Evolutionary conservation across 2,888 invertebrate genomes (phyloP).

Genomic region (Watsonalla cultraria): DNA sequence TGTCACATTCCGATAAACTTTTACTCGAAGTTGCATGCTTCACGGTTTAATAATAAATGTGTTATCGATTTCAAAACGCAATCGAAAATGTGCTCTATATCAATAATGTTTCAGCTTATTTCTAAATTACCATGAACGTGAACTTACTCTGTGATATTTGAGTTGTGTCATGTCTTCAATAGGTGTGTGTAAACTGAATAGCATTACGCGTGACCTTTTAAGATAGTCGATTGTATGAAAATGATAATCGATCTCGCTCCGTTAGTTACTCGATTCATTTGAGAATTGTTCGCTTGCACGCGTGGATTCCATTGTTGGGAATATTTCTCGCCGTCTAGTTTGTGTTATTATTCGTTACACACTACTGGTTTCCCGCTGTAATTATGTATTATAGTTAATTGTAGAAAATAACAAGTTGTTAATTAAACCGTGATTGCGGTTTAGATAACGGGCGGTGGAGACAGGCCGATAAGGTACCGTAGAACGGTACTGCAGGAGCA

Average conservation of each 20-base stretch:
- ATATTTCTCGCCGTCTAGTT: slow-evolving; percentile 12
- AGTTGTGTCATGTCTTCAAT: slow-evolving; percentile 58
- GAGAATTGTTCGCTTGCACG: slow-evolving; percentile 39
- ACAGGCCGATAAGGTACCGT: slow-evolving; percentile 19
- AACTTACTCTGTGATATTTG: slow-evolving; percentile 22
- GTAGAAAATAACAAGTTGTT: slow-evolving; percentile 6
- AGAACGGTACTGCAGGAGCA: slow-evolving; percentile 4
- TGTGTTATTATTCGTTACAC: slow-evolving; percentile 27
- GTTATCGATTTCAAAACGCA: slow-evolving; percentile 25
- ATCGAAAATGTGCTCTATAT: slow-evolving; percentile 29
- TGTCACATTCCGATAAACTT: slow-evolving; percentile 47
- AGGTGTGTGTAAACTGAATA: slow-evolving; percentile 57
- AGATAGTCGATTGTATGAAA: slow-evolving; percentile 69
- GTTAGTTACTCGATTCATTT: slow-evolving; percentile 56
- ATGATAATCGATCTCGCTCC: slow-evolving; percentile 69
- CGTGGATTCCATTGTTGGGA: slow-evolving; percentile 15
- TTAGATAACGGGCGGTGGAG: slow-evolving; percentile 15
- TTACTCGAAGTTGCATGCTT: slow-evolving; percentile 41
- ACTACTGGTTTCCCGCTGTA: slow-evolving; percentile 10
- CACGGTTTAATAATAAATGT: slow-evolving; percentile 56
- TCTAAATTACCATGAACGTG: slow-evolving; percentile 10
- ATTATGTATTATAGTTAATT: slow-evolving; percentile 5
- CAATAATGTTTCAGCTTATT: slow-evolving; percentile 16
- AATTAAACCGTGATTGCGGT: slow-evolving; percentile 22
- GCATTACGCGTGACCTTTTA: slow-evolving; percentile 74